Evolutionary conservation across 2,888 invertebrate genomes (phyloP).

Genomic region (Entomobrya multifasciata): DNA sequence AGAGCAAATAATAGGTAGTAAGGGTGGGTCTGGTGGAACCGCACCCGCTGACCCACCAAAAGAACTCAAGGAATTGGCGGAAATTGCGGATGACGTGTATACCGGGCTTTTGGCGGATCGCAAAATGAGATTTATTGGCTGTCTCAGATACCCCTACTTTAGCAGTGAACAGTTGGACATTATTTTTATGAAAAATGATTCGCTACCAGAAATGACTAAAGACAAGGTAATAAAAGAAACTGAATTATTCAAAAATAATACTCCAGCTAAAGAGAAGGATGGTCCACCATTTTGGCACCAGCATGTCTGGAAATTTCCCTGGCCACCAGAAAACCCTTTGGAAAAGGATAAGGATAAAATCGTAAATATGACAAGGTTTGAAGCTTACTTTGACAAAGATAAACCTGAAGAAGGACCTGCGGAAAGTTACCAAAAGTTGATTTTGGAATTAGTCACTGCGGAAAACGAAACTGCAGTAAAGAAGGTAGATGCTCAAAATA

Average conservation of each 20-base stretch:
- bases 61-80: neutral
- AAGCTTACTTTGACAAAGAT: too few species aligned
- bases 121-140: constrained; percentile 47
- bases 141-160: constrained; percentile 56
- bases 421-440: too few species aligned
- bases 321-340: too few species aligned
- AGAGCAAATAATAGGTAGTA: neutral
- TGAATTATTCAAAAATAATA: neutral
- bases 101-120: constrained; percentile 31
- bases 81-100: constrained; percentile 39
- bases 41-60: too few species aligned
- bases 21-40: neutral
- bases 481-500: too few species aligned
- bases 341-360: too few species aligned
- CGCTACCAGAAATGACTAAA: too few species aligned
- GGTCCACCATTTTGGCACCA: neutral
- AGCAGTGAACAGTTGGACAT: constrained; percentile 27
- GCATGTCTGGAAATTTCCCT: neutral
- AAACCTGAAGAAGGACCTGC: too few species aligned
- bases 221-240: neutral
- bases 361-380: too few species aligned
- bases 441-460: too few species aligned
- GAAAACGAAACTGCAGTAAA: too few species aligned
- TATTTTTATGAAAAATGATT: neutral
- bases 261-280: neutral